phyloP scores from a whole-genome alignment of 2,888 invertebrate genomes.

The Glyphotaelius pellucidus region DNA sequence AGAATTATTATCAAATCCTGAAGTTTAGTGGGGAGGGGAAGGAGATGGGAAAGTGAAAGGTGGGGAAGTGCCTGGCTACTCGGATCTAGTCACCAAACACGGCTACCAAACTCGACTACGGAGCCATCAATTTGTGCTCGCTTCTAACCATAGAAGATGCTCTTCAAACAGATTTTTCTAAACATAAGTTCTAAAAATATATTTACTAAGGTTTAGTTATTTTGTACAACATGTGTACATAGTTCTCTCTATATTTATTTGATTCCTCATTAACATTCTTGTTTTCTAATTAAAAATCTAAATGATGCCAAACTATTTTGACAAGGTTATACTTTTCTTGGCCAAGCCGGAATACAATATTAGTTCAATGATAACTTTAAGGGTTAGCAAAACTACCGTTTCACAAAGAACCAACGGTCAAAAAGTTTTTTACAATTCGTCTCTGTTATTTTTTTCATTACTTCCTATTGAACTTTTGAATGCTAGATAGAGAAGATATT shows the following conservation, averaged over 20 bases:
- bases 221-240: neutral
- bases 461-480: conserved; percentile 14
- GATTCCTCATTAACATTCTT: neutral
- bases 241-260: neutral
- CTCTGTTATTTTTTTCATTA: conserved; percentile 22
- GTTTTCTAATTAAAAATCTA: neutral
- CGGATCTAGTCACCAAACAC: no score
- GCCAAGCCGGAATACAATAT: neutral
- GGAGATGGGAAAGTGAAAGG: no score
- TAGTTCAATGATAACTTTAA: neutral
- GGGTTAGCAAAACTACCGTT: neutral
- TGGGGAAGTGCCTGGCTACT: no score
- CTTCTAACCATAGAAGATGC: no score
- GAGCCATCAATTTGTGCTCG: no score
- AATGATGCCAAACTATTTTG: neutral
- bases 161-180: neutral
- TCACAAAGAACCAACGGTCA: neutral
- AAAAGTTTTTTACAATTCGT: neutral
- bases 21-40: no score
- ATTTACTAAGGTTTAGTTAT: neutral
- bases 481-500: neutral
- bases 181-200: neutral
- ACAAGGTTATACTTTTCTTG: neutral
- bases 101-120: no score
- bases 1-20: no score